These are phyloP conservation scores for Anhinga rufa DNA, from an alignment of 2,113 vertebrate species.

Conservation along the genomic window DNA sequence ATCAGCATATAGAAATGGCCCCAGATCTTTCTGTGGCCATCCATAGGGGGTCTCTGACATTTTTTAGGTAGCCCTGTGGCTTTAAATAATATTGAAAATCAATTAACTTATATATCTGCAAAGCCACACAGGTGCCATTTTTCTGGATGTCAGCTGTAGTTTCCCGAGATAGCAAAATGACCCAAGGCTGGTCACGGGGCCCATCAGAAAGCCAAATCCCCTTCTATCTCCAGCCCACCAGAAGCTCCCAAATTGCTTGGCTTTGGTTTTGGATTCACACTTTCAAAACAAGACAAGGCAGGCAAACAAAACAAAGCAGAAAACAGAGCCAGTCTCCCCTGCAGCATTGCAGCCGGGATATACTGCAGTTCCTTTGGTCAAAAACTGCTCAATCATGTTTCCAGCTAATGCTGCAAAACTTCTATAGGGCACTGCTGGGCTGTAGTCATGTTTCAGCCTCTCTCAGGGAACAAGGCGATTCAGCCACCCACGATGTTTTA, in stretches of 20 bases:
- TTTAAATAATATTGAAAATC: not conserved
- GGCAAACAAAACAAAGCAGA: not conserved
- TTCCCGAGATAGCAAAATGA: constrained; percentile 54
- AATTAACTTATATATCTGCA: not conserved
- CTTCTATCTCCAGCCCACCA: not conserved
- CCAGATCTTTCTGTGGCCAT: rapidly evolving
- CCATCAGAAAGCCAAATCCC: not conserved
- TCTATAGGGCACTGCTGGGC: rapidly evolving
- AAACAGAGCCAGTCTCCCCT: not conserved
- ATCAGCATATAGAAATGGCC: not conserved
- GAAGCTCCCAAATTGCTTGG: not conserved
- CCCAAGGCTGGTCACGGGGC: not conserved
- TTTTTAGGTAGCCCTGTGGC: not conserved
- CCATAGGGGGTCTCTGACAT: not conserved
- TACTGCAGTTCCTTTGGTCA: not conserved
- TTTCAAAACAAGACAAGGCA: not conserved
- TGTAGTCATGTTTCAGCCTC: not conserved
- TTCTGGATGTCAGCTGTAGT: not conserved
- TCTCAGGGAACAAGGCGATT: not conserved
- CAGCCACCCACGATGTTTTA: not conserved
- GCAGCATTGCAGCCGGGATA: not conserved
- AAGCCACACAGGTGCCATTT: not conserved
- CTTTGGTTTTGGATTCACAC: not conserved
- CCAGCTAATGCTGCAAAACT: not conserved
- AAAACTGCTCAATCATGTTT: not conserved